These are phyloP conservation scores for Pedetes capensis DNA, from an alignment of 2,113 vertebrate species.

Conservation along the genomic window DNA sequence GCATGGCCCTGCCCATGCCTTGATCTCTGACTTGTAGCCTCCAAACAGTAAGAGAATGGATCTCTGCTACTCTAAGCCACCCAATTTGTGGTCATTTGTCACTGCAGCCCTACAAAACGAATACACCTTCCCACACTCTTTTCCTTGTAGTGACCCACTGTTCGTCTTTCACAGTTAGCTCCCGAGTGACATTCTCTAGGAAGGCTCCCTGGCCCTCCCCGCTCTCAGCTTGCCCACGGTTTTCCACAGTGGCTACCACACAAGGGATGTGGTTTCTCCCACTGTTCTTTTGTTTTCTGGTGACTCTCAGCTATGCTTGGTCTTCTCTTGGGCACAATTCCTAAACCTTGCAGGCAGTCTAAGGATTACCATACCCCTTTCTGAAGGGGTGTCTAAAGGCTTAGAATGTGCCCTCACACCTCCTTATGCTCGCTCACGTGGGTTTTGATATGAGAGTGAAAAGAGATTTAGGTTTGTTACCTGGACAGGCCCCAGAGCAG, in stretches of 20 bases:
- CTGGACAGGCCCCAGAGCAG: background rate
- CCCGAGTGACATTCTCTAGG: background rate
- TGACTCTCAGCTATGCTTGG: background rate
- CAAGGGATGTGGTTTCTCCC: background rate
- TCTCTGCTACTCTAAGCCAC: background rate
- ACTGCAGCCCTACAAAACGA: too few relatives aligned
- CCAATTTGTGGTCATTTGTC: background rate
- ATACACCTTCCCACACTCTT: too few relatives aligned
- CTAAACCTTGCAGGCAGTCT: background rate
- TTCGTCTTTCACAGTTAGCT: background rate
- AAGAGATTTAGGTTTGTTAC: background rate
- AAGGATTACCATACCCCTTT: background rate
- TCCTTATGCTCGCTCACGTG: background rate
- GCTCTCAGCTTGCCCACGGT: rapidly evolving
- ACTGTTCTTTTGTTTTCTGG: background rate
- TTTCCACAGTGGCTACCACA: background rate
- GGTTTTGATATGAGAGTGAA: background rate
- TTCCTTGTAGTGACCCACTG: rapidly evolving
- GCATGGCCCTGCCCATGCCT: rapidly evolving
- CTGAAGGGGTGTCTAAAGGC: background rate
- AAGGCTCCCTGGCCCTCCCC: background rate
- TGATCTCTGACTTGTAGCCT: background rate
- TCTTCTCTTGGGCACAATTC: background rate
- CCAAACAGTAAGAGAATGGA: background rate
- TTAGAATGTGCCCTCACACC: background rate